Evolutionary conservation across 2,888 invertebrate species (phyloP), one percentile per base, ranked within the genome.

Genomic region (Spicauda simplicius): DNA sequence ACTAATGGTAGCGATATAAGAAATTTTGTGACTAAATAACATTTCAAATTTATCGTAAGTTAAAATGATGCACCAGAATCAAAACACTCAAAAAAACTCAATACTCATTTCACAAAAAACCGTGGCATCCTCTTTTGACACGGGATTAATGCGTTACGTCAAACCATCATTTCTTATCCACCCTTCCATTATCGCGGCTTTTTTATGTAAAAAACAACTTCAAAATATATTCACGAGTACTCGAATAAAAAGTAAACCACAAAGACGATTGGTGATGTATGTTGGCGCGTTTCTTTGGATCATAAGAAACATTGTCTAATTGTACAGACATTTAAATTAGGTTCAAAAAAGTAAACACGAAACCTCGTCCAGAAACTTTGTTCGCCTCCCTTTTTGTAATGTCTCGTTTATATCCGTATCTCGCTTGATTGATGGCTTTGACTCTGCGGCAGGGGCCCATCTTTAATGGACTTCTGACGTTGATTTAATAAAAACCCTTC

Each of bases 401-500:
- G 74, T 74, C 73, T 74, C 73, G 75, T 72, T 78, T 79, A 77
- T 81, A 80, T 81, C 77, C 79, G 85, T 87, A 84, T 85, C 83
- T 73, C 61, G 41, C 69, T 80, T 92, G 92, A 92, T 91, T 88
- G 91, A 91, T 91, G 83, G 84, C 77, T 76, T 72, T 67, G 79
- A 25, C 79, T 80, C 61, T 18, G 50, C 80, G 75, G 78, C 79
- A 80, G 77, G 80, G 83, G 81, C 80, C 82, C 79, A 78, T 80
- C 80, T 86, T 84, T 91, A 92, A 92, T 91, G 92, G 89, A 87
- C 81, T 85, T 84, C 85, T 90, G 92, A 91, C 91, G 83, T 91
- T 92, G 92, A 93, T 93, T 93, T 90, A 92, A 93, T 93, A 91
- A 90, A 83, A 89, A 90, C 91, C 91, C 90, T 90, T 88, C 88